Base-by-base conservation (phyloP, 2,797 vertebrate species). In the Fundulus diaphanus region DNA sequence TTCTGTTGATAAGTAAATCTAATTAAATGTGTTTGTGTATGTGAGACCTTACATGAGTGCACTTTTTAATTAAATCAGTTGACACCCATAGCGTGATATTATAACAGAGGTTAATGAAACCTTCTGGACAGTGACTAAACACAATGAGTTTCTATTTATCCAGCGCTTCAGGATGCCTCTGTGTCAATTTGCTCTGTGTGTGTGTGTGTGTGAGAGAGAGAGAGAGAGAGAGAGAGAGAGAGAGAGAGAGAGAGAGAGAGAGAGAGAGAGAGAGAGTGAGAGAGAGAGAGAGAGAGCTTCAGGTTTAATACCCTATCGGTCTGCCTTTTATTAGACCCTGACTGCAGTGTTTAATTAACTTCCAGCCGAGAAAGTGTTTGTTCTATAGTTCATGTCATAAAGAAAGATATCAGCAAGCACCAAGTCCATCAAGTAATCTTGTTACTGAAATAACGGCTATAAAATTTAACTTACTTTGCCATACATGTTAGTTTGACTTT, bases 341-440 rank as follows among this genome's bases (percentile, higher is more conserved):
- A 87, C 91, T 90, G 90, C 85, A 89, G 87, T 51, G 59, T 90
- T 82, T 92, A 92, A 93, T 92, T 93, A 92, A 90, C 91, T 92
- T 91, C 92, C 89, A 68, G 76, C 83, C 0, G 91, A 89, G 90
- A 91, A 82, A 84, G 89, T 89, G 90, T 92, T 92, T 92, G 89
- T 68, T 90, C 85, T 83, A 73, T 81, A 46, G 81, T 75, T 68
- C 74, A 86, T 87, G 88, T 86, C 88, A 85, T 91, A 91, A 91
- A 91, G 82, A 81, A 80, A 68, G 83, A 85, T 87, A 91, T 81
- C 83, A 88, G 61, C 63, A 59, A 76, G 63, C 85, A 69, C 78
- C 59, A 18, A 82, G 82, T 86, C 82, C 42, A 44, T 7, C 42
- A 44, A 7, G 12, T 44, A 44, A 44, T n/a, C n/a, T n/a, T n/a